Conservation (phyloP, 1,140 invertebrate species). For the Parasteatoda tepidariorum region DNA sequence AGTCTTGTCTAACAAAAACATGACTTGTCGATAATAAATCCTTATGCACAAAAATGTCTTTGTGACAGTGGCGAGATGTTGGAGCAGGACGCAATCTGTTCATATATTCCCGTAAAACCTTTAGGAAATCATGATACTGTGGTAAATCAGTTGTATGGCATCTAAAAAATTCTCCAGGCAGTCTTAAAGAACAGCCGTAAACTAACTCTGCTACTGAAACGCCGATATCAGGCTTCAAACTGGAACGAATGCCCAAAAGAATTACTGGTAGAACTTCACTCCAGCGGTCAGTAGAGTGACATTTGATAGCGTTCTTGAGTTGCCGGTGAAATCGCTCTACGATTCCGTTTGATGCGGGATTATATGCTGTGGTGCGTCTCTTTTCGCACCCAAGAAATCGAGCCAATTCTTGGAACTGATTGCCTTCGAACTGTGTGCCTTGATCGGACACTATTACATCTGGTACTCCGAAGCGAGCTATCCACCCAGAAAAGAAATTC, state of each 20-base stretch:
- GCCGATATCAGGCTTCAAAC: constrained; percentile 64
- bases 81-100: neutral
- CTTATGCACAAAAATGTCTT: neutral
- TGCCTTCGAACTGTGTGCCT: too few relatives aligned
- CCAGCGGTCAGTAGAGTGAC: neutral
- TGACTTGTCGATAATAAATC: neutral
- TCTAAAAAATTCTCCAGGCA: neutral
- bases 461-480: constrained; percentile 65
- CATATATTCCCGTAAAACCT: neutral
- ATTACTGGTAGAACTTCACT: constrained; percentile 64
- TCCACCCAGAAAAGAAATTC: constrained; percentile 65
- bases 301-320: constrained; percentile 66
- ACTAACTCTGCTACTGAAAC: neutral
- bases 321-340: constrained; percentile 68
- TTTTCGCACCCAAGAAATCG: neutral
- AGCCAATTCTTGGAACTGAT: neutral
- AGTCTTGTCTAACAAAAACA: neutral
- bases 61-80: neutral
- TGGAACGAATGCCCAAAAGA: constrained; percentile 63
- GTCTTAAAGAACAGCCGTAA: neutral
- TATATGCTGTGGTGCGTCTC: constrained; percentile 12
- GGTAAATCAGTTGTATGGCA: neutral
- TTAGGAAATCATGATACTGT: neutral
- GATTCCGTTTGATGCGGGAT: constrained; percentile 67
- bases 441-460: neutral